A percentile compares a stretch with the other conserved stretches of the same genome.
Conservation (phyloP, 2,888 invertebrate species). For the Idaea aversata region DNA sequence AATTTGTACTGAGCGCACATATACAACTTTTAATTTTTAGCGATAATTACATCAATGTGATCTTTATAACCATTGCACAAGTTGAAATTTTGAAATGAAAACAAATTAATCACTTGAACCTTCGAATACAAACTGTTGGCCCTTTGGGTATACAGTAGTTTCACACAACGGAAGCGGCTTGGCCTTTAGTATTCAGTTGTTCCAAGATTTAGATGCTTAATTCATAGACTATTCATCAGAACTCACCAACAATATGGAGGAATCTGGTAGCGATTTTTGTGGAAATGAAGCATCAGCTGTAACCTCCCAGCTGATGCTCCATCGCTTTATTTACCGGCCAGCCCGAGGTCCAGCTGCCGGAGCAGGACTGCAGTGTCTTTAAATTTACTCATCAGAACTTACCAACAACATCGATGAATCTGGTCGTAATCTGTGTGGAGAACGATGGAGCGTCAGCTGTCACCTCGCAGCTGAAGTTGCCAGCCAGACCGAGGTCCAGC, state of each 20-base stretch:
- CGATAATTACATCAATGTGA: too few species aligned
- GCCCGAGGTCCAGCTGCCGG: slow-evolving; percentile 83
- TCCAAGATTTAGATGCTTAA: too few species aligned
- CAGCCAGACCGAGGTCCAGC: slow-evolving; percentile 85
- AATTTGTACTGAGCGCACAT: too few species aligned
- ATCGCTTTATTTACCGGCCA: slow-evolving; percentile 83
- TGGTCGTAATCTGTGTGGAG: slow-evolving; percentile 83
- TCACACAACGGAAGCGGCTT: too few species aligned
- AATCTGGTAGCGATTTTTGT: slow-evolving; percentile 83
- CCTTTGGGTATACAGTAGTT: too few species aligned
- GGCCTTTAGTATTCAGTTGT: too few species aligned
- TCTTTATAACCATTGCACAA: too few species aligned
- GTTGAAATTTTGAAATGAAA: too few species aligned
- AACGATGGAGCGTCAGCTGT: slow-evolving; percentile 87
- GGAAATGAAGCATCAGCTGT: slow-evolving; percentile 86
- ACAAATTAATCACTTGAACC: too few species aligned
- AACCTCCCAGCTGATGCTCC: slow-evolving; percentile 85
- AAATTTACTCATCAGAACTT: slow-evolving; percentile 50
- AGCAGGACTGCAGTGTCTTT: slow-evolving; percentile 88
- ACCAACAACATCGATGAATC: slow-evolving; percentile 88
- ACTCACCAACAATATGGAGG: slow-evolving; percentile 88
- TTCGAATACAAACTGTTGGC: too few species aligned
- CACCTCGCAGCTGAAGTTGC: slow-evolving; percentile 90
- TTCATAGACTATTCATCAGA: not conserved
- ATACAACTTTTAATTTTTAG: too few species aligned